Percentiles rank a stretch among this genome's conserved stretches.
These are phyloP conservation scores for Ataeniobius toweri DNA, from an alignment of 2,797 vertebrate species.

Conservation along the genomic window DNA sequence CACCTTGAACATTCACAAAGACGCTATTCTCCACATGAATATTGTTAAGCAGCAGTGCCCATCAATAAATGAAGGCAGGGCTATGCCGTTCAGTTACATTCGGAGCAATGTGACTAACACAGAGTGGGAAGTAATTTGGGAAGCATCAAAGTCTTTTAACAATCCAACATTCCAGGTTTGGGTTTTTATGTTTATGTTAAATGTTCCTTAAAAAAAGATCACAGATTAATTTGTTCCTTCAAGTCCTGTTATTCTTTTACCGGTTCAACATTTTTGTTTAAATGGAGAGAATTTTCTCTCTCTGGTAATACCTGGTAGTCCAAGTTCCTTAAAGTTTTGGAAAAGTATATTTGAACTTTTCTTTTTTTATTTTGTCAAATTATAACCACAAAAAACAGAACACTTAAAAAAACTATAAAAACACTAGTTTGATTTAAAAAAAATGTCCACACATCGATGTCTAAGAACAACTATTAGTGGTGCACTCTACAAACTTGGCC, in stretches of 20 bases:
- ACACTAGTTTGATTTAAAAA: background rate
- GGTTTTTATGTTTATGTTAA: background rate
- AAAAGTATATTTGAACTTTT: background rate
- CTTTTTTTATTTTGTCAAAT: background rate
- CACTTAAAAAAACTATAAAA: background rate
- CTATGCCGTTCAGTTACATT: background rate
- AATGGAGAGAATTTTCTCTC: background rate
- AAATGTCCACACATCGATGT: background rate
- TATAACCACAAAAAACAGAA: background rate
- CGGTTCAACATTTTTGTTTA: background rate
- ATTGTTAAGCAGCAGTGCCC: background rate
- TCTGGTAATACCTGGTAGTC: background rate
- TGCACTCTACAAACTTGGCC: no score
- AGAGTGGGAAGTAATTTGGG: background rate
- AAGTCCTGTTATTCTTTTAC: background rate
- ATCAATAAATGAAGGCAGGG: background rate
- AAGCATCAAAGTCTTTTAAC: background rate
- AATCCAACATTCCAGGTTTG: background rate
- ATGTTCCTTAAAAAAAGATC: background rate
- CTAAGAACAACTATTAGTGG: background rate
- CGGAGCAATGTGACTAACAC: background rate
- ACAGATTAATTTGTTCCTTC: background rate
- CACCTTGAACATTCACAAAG: conserved; percentile 8
- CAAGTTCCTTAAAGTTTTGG: background rate
- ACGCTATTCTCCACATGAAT: background rate